Evolutionary conservation across 1,140 invertebrate genomes (phyloP), one percentile per base, ranked within the genome.

Genomic region (Camponotus pennsylvanicus): DNA sequence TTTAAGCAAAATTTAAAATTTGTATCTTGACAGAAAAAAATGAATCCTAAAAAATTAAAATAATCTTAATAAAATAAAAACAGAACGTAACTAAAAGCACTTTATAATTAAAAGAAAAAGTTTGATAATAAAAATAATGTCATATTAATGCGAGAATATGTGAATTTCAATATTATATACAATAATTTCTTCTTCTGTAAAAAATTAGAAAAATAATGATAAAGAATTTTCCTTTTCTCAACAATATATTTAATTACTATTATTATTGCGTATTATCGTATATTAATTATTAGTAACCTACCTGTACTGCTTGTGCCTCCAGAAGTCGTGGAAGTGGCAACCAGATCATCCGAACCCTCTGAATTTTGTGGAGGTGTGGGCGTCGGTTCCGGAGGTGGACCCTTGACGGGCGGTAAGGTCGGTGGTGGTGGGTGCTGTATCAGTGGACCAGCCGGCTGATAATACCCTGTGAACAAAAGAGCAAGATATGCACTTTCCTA

Each of bases 361-460:
- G 95, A 95, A 85, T 95, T 95, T 89, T 95, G 95, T 11, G 95
- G 94, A 40, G 96, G 95, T 32, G 95, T 95, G 32, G 96, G 95
- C 27, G 96, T 95, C 32, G 95, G 92, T 88, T 95, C 95, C 88
- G 95, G 95, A 86, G 93, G 92, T 86, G 93, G 92, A 63, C 94
- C 95, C 89, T 96, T 95, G 77, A 96, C 95, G 49, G 96, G 95
- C 92, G 96, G 96, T 90, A 95, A 88, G 42, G 94, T 95, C 15
- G 79, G 79, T n/a, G 77, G 77, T 61, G 95, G 94, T 67, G 95
- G 95, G 92, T 97, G 96, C 87, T 96, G 97, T 94, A 98, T 98
- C 95, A 98, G 96, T 91, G 98, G 98, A 89, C 97, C 98, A 92
- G 98, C 98, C 92, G 98, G 97, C 95, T 98, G 98, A 96, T 98